Evolutionary conservation across 1,140 invertebrate genomes (phyloP).

Genomic region (Brachionus asplanchnoidis): DNA sequence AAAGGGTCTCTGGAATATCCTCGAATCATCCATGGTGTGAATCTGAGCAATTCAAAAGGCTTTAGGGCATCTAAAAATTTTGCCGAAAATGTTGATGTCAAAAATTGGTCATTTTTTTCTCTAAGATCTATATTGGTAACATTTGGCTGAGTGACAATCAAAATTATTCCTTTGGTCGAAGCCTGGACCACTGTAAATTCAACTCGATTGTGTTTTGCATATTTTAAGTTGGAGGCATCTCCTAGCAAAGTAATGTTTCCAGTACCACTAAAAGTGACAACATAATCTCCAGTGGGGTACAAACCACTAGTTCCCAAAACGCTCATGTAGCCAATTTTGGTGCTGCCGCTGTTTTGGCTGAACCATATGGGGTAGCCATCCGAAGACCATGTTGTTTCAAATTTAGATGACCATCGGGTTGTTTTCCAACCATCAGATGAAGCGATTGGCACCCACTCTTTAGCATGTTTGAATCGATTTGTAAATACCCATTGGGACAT

Average conservation of each 20-base stretch:
- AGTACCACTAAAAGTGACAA: not conserved
- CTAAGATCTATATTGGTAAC: not conserved
- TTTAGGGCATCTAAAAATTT: not conserved
- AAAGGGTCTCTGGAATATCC: not conserved
- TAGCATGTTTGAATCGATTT: not conserved
- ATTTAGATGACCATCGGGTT: not conserved
- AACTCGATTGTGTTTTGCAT: not conserved
- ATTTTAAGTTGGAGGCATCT: not conserved
- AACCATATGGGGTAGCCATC: not conserved
- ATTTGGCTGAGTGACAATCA: slow-evolving; percentile 1
- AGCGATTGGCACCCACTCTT: not conserved
- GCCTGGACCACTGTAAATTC: not conserved
- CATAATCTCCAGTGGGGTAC: not conserved
- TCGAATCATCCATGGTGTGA: not conserved
- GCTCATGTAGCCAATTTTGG: not conserved
- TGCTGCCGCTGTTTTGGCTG: not conserved
- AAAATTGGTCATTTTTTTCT: not conserved
- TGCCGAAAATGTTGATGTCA: not conserved
- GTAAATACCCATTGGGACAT: slow-evolving; percentile 25
- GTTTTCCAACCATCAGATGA: not conserved
- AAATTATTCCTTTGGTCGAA: not conserved
- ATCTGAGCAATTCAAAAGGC: not conserved
- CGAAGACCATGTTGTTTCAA: not conserved
- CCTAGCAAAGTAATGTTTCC: not conserved
- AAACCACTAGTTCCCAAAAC: not conserved